These are phyloP conservation scores for Magallana ariakensis DNA, from an alignment of 1,140 invertebrate species.

Conservation along the genomic window DNA sequence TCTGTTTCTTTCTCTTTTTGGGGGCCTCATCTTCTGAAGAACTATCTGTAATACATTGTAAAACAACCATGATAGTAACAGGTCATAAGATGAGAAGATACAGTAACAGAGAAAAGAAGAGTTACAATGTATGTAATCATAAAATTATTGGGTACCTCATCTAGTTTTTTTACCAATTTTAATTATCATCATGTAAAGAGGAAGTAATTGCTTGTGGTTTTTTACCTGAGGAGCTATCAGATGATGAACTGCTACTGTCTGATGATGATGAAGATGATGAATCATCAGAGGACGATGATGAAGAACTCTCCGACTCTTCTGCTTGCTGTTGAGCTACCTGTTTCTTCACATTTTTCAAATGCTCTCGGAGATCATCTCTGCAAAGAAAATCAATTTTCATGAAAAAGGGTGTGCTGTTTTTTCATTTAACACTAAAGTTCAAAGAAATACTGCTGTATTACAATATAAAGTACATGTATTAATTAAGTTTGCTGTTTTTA, in stretches of 20 bases:
- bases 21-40: slow-evolving; percentile 45
- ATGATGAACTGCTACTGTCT: slow-evolving; percentile 16
- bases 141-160: neutral
- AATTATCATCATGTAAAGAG: neutral
- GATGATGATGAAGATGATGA: neutral
- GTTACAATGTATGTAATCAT: neutral
- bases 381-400: neutral
- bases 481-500: too few relatives aligned
- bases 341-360: slow-evolving; percentile 77
- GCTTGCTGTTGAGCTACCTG: neutral
- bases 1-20: slow-evolving; percentile 27
- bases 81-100: neutral
- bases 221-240: neutral
- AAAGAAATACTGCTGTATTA: too few relatives aligned
- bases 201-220: neutral
- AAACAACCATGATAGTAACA: neutral
- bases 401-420: neutral
- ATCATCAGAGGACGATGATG: neutral
- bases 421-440: neutral
- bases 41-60: slow-evolving; percentile 24
- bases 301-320: neutral
- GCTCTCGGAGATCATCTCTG: slow-evolving; percentile 92
- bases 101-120: neutral
- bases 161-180: neutral
- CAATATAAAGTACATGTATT: too few relatives aligned